phyloP scores from a whole-genome alignment of 2,888 invertebrate genomes.

The Phortica magna region DNA sequence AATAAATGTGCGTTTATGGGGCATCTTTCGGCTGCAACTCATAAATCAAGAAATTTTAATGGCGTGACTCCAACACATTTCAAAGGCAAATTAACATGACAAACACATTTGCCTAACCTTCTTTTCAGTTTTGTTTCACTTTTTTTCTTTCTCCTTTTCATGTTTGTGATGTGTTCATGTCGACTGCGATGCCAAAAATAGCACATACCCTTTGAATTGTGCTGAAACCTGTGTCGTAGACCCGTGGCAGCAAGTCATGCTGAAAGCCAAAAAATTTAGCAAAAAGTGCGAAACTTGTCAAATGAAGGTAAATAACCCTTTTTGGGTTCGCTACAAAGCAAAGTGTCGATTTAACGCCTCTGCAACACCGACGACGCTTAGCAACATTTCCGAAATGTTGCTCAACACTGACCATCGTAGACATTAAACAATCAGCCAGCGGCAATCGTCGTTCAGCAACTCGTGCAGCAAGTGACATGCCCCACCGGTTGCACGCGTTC shows the following conservation, averaged over 20 bases:
- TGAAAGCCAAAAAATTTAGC: background rate
- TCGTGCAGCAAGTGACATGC: no score
- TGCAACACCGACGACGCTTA: background rate
- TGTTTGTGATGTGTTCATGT: background rate
- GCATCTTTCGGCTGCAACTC: background rate
- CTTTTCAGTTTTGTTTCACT: background rate
- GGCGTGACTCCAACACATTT: background rate
- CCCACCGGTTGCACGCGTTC: no score
- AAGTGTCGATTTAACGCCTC: background rate
- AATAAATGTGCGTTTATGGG: background rate
- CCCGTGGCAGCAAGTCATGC: background rate
- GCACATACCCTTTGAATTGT: background rate
- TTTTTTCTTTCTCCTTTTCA: background rate
- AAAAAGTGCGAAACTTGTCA: background rate
- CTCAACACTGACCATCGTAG: background rate
- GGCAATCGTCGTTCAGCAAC: no score
- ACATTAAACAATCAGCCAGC: no score
- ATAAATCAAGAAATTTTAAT: constrained; percentile 3
- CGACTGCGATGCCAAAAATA: background rate
- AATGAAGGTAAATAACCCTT: background rate
- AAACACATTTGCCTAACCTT: constrained; percentile 19
- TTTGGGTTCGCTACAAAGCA: background rate
- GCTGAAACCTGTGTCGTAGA: background rate
- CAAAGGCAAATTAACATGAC: constrained; percentile 9
- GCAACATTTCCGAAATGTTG: constrained; percentile 15